phyloP scores from a whole-genome alignment of 1,140 invertebrate genomes.

The Spodoptera litura region DNA sequence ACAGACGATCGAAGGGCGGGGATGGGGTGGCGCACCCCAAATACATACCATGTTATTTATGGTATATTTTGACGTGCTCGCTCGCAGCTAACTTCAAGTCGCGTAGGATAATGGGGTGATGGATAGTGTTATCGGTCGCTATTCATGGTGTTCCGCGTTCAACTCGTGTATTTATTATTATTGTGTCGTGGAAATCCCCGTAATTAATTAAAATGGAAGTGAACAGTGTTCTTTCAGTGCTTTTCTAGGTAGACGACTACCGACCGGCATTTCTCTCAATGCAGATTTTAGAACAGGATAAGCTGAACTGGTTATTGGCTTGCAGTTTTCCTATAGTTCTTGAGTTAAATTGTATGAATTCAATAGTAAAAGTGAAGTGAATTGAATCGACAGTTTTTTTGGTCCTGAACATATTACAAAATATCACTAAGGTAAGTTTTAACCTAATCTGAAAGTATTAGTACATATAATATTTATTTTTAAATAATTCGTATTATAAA shows the following conservation, averaged over 20 bases:
- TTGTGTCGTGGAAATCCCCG: constrained; percentile 69
- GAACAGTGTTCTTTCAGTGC: constrained; percentile 58
- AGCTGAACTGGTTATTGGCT: constrained; percentile 12
- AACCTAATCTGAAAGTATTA: constrained; percentile 4
- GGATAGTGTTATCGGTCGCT: constrained; percentile 84
- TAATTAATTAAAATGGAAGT: constrained; percentile 50
- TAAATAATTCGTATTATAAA: neutral
- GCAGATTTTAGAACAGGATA: constrained; percentile 47
- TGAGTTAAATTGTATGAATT: constrained; percentile 11
- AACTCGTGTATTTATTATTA: constrained; percentile 69
- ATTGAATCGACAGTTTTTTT: neutral
- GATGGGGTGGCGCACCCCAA: constrained; percentile 66
- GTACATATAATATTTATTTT: neutral
- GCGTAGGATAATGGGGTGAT: constrained; percentile 82
- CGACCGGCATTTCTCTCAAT: constrained; percentile 64
- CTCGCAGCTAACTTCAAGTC: constrained; percentile 81
- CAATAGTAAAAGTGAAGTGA: constrained; percentile 40
- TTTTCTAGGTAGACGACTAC: constrained; percentile 42
- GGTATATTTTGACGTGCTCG: constrained; percentile 83
- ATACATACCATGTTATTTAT: constrained; percentile 80
- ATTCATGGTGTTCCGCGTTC: constrained; percentile 72
- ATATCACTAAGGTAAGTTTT: constrained; percentile 47
- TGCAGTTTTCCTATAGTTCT: constrained; percentile 24
- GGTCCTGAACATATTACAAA: neutral
- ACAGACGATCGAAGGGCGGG: constrained; percentile 68